Percentiles rank a stretch among this genome's conserved stretches.
Conservation (phyloP, 2,888 invertebrate species). For the Dynastes maya region DNA sequence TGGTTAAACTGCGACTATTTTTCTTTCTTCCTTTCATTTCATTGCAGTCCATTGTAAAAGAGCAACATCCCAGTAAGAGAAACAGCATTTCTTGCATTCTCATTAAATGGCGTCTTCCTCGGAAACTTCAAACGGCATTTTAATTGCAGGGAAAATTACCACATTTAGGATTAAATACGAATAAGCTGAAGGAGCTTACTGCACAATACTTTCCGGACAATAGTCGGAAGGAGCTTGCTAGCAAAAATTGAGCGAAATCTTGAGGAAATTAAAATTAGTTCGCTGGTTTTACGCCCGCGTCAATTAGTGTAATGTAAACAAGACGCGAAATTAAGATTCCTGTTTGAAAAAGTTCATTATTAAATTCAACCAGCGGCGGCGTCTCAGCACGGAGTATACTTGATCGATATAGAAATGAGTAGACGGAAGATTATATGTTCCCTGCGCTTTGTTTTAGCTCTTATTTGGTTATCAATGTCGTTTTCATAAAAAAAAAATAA, state of each 20-base stretch:
- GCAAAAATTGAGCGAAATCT: conserved; percentile 18
- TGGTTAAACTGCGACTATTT: no score
- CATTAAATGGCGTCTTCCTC: background rate
- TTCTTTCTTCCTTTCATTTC: no score
- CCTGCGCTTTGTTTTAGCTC: no score
- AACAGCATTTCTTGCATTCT: background rate
- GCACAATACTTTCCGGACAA: background rate
- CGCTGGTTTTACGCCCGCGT: background rate
- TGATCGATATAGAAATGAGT: background rate
- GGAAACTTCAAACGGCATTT: background rate
- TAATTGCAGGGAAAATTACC: conserved; percentile 3
- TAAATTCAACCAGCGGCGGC: background rate
- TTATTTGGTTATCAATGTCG: no score
- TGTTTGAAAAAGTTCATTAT: background rate
- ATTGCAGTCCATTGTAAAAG: no score
- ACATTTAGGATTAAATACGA: conserved; percentile 14
- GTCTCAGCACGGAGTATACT: background rate
- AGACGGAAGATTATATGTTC: no score
- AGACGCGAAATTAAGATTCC: background rate
- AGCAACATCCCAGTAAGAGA: background rate
- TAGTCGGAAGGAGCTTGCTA: background rate
- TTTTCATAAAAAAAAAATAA: no score
- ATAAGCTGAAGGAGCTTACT: background rate
- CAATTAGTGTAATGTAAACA: conserved; percentile 11
- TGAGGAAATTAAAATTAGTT: conserved; percentile 5